These are phyloP conservation scores for Oryzias sinensis DNA, from an alignment of 2,797 vertebrate genomes.

Conservation along the genomic window DNA sequence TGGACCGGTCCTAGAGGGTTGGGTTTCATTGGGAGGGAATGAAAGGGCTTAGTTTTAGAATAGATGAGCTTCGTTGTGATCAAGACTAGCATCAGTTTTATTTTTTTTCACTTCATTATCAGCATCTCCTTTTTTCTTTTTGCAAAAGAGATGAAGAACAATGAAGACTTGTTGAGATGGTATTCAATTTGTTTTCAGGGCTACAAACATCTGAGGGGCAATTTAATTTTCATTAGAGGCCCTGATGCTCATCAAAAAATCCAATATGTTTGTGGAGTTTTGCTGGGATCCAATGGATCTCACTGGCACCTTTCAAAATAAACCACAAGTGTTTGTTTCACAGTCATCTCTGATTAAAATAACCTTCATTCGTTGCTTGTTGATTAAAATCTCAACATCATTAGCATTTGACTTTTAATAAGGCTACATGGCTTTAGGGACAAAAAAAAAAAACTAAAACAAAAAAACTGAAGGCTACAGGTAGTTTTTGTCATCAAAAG, in stretches of 20 bases:
- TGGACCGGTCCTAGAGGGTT: conserved; percentile 25
- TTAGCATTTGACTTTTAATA: no score
- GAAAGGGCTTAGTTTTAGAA: conserved; percentile 57
- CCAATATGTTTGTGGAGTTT: conserved; percentile 30
- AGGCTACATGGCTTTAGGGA: no score
- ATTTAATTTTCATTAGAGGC: conserved; percentile 47
- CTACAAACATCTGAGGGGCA: conserved; percentile 36
- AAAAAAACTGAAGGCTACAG: no score
- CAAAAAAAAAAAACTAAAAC: no score
- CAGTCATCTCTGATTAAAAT: conserved; percentile 2
- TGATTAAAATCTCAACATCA: no score
- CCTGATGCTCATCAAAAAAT: conserved; percentile 38
- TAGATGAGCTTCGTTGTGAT: conserved; percentile 50
- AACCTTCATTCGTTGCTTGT: not conserved
- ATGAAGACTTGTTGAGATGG: conserved; percentile 26
- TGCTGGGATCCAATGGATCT: conserved; percentile 3
- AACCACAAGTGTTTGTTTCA: not conserved
- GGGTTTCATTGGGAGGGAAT: conserved; percentile 34
- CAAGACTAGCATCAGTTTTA: conserved; percentile 41
- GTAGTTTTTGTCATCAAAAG: no score
- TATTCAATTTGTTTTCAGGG: conserved; percentile 35
- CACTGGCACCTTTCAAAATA: conserved; percentile 5
- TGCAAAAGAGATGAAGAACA: conserved; percentile 28
- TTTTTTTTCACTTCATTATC: conserved; percentile 30
- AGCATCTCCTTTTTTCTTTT: conserved; percentile 21